phyloP scores from a whole-genome alignment of 2,113 vertebrate species.

The Laticauda laticaudata region DNA sequence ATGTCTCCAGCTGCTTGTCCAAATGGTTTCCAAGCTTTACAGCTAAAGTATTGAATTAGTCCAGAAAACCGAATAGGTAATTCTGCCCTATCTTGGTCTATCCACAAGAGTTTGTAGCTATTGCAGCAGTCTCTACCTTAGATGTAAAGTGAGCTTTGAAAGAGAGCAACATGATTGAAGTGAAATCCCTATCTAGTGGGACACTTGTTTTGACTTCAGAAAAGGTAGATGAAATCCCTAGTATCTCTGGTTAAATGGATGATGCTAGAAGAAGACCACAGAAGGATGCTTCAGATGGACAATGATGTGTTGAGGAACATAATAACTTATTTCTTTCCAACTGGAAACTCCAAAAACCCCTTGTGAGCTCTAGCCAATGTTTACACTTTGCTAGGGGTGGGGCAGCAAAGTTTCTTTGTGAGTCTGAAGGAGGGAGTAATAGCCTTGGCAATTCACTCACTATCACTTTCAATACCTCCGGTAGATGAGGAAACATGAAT shows the following conservation, averaged over 20 bases:
- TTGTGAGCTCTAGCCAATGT: fast-evolving
- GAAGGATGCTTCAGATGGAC: background rate
- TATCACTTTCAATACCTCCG: background rate
- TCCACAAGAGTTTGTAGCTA: background rate
- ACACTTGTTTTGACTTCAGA: background rate
- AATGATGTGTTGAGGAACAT: background rate
- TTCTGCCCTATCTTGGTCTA: background rate
- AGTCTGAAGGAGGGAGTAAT: background rate
- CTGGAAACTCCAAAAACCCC: background rate
- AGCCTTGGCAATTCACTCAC: conserved; percentile 34
- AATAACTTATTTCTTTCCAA: background rate
- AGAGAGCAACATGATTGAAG: background rate
- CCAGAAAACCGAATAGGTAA: background rate
- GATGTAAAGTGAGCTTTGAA: background rate
- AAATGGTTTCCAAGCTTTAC: background rate
- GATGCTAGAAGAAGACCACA: background rate
- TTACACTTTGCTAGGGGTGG: conserved; percentile 60
- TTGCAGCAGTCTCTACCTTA: background rate
- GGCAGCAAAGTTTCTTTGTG: conserved; percentile 38
- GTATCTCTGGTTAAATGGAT: background rate
- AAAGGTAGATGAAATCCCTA: background rate
- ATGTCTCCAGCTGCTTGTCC: background rate
- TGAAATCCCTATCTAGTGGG: background rate
- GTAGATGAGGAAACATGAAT: conserved; percentile 55
- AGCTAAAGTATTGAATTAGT: background rate